Conservation (phyloP, 2,888 invertebrate species). For the Calephelis perditalis region DNA sequence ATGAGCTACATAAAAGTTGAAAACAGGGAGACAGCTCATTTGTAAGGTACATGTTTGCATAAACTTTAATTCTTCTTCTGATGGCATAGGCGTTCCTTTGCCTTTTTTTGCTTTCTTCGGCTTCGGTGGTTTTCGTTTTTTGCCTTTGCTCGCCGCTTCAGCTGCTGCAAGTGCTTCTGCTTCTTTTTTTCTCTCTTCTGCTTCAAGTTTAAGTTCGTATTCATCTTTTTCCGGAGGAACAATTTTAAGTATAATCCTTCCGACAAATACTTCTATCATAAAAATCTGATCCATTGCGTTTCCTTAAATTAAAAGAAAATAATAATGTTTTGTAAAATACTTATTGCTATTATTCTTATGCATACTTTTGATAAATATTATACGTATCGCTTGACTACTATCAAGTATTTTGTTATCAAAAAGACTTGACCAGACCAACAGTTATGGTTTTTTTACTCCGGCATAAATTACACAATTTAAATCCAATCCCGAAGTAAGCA, state of each 20-base stretch:
- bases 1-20: slow-evolving; percentile 68
- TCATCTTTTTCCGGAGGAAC: slow-evolving; percentile 67
- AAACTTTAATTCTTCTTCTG: slow-evolving; percentile 69
- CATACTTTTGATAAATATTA: too few relatives aligned
- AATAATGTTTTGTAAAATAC: too few relatives aligned
- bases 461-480: too few relatives aligned
- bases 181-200: slow-evolving; percentile 49
- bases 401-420: too few relatives aligned
- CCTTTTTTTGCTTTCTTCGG: slow-evolving; percentile 34
- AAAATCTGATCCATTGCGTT: slow-evolving; percentile 67
- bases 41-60: slow-evolving; percentile 68
- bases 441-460: too few relatives aligned
- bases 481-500: too few relatives aligned
- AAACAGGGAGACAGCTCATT: slow-evolving; percentile 63
- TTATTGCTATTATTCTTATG: too few relatives aligned
- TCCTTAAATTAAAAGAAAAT: neutral
- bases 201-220: slow-evolving; percentile 59
- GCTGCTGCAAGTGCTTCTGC: slow-evolving; percentile 54
- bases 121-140: slow-evolving; percentile 31
- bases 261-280: slow-evolving; percentile 68
- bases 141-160: slow-evolving; percentile 46
- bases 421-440: too few relatives aligned
- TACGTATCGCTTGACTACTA: too few relatives aligned
- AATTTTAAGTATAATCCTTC: slow-evolving; percentile 61
- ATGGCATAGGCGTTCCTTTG: slow-evolving; percentile 58